Conservation (phyloP, 2,113 vertebrate genomes). For the Rhinopomastus cyanomelas region DNA sequence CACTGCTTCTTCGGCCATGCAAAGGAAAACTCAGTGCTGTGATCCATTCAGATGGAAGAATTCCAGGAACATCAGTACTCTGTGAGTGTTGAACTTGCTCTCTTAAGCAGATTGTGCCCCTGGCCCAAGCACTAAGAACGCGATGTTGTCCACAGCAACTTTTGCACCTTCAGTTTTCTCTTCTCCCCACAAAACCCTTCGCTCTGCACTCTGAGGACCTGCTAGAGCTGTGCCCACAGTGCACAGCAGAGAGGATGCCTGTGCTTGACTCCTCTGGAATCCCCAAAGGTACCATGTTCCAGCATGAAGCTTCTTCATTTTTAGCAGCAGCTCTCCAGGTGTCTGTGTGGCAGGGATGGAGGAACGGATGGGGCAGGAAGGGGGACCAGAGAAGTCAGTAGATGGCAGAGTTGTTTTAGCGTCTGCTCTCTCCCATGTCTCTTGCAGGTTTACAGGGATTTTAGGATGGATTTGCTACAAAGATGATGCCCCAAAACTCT, state of each 20-base stretch:
- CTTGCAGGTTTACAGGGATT: neutral
- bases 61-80: neutral
- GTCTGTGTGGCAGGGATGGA: neutral
- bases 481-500: neutral
- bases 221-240: rapidly evolving
- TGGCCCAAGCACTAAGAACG: neutral
- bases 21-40: neutral
- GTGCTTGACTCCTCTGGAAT: neutral
- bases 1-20: neutral
- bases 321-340: neutral
- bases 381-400: neutral
- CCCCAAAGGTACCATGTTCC: neutral
- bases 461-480: neutral
- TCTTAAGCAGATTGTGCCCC: neutral
- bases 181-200: neutral
- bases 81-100: neutral
- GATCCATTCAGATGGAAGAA: neutral
- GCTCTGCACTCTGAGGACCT: neutral
- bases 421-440: neutral
- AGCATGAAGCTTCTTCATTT: neutral
- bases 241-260: neutral
- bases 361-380: neutral
- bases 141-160: neutral
- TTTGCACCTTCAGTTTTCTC: neutral
- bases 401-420: constrained; percentile 57